phyloP scores from a whole-genome alignment of 2,113 vertebrate genomes.

The Mastomys natalensis region DNA sequence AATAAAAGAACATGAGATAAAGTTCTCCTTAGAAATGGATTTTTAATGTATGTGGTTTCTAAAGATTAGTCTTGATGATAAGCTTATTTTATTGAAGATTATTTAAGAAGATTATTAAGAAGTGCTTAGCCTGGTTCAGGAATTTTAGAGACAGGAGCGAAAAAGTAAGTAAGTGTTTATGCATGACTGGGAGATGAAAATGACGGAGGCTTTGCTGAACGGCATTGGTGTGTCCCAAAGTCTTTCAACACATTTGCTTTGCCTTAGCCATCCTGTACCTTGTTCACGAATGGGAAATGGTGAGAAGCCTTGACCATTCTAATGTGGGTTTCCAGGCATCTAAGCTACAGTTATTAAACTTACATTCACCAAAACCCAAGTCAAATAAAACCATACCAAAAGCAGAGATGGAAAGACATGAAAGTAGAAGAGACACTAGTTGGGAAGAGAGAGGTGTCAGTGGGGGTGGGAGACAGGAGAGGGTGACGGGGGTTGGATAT shows the following conservation, averaged over 20 bases:
- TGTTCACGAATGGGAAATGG: background rate
- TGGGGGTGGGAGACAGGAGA: background rate
- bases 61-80: constrained; percentile 44
- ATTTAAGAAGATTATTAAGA: constrained; percentile 47
- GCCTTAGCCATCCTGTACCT: background rate
- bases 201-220: constrained; percentile 17
- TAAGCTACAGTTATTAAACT: too few relatives aligned
- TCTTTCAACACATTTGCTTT: background rate
- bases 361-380: background rate
- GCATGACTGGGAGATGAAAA: background rate
- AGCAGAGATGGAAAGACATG: background rate
- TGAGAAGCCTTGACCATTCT: background rate
- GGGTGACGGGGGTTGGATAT: too few relatives aligned
- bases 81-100: constrained; percentile 46
- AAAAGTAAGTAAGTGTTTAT: constrained; percentile 14
- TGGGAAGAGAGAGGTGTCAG: background rate
- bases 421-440: background rate
- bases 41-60: constrained; percentile 50
- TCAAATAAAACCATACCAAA: background rate
- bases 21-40: constrained; percentile 42
- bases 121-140: background rate
- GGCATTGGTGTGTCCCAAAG: background rate
- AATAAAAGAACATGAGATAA: constrained; percentile 63
- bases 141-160: constrained; percentile 11
- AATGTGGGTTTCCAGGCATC: background rate